These are phyloP conservation scores for Peromyscus nudipes DNA, from an alignment of 2,797 vertebrate genomes.

Conservation along the genomic window DNA sequence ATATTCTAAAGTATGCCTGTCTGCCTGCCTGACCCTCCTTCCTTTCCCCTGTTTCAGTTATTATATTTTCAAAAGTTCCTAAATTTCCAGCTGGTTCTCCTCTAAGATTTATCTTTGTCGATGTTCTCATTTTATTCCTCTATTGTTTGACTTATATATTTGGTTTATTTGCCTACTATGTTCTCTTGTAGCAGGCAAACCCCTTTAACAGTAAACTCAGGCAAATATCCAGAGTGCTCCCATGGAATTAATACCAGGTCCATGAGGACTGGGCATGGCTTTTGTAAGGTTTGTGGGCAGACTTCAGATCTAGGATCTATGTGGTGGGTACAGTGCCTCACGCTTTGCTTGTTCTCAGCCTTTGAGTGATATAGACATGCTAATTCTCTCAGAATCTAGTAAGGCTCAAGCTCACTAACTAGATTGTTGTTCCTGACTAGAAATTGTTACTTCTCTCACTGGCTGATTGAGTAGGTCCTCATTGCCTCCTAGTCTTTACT, in stretches of 20 bases:
- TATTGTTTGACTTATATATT: not conserved
- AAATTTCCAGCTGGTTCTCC: not conserved
- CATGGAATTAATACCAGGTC: not conserved
- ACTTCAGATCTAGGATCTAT: not conserved
- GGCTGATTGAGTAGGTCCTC: not conserved
- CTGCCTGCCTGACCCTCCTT: not conserved
- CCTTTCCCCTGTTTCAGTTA: not conserved
- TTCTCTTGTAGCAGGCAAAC: not conserved
- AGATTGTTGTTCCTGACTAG: not conserved
- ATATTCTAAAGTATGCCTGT: not conserved
- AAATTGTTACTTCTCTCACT: not conserved
- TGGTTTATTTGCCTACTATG: not conserved
- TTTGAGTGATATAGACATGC: not conserved
- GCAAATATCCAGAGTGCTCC: not conserved
- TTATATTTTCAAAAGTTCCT: not conserved
- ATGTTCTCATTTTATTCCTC: not conserved
- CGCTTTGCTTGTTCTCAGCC: not conserved
- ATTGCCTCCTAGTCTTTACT: not conserved
- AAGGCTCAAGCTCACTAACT: not conserved
- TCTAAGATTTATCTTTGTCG: not conserved
- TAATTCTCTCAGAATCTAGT: not conserved
- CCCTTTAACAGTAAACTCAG: not conserved
- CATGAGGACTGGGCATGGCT: not conserved
- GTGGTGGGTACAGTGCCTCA: not conserved
- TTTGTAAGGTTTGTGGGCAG: not conserved